These are phyloP conservation scores for Percina caprodes DNA, from an alignment of 2,113 vertebrate species.

Conservation along the genomic window DNA sequence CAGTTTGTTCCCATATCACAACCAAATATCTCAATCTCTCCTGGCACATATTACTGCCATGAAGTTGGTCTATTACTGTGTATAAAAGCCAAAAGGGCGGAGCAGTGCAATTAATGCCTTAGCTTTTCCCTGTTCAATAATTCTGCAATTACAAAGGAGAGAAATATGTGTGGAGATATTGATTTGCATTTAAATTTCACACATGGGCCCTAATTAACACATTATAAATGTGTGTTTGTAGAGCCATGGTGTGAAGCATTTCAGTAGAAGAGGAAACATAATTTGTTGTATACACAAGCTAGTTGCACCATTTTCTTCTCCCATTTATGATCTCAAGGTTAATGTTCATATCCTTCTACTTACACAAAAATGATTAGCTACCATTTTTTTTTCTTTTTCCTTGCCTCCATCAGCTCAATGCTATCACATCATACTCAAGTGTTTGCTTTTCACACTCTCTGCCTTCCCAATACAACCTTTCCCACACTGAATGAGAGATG, in stretches of 20 bases:
- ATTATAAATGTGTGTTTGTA: constrained; percentile 56
- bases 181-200: constrained; percentile 75
- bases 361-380: constrained; percentile 26
- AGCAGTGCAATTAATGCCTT: constrained; percentile 27
- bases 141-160: constrained; percentile 41
- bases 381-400: constrained; percentile 4
- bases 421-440: constrained; percentile 46
- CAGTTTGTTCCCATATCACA: constrained; percentile 44
- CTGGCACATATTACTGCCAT: constrained; percentile 37
- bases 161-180: constrained; percentile 57
- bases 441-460: constrained; percentile 57
- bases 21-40: constrained; percentile 50
- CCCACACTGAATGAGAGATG: constrained; percentile 32
- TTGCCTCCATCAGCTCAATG: constrained; percentile 33
- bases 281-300: constrained; percentile 46
- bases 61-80: constrained; percentile 22
- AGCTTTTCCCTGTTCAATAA: constrained; percentile 42
- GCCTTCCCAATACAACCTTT: constrained; percentile 47
- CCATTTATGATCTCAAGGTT: constrained; percentile 46
- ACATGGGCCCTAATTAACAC: constrained; percentile 71
- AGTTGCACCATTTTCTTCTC: constrained; percentile 43
- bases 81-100: constrained; percentile 17
- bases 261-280: constrained; percentile 28
- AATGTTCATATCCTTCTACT: constrained; percentile 41
- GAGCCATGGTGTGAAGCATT: constrained; percentile 38